Percentiles rank a stretch among this genome's conserved stretches.
Evolutionary conservation across 1,140 invertebrate genomes (phyloP).

Genomic region (Leptinotarsa lineolata): DNA sequence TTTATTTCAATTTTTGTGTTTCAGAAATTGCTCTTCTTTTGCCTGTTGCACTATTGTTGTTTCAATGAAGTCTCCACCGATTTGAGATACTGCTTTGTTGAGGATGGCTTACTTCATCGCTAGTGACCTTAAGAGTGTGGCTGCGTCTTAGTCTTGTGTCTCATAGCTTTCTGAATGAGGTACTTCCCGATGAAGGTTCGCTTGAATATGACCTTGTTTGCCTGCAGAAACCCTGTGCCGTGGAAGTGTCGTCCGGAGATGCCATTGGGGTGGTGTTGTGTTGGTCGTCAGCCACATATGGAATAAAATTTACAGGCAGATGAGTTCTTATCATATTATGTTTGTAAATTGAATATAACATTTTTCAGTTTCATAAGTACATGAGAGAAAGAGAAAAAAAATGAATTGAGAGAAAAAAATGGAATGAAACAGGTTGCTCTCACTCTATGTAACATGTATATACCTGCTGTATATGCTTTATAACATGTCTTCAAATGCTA

Average conservation of each 20-base stretch:
- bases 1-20: background rate
- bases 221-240: too few relatives aligned
- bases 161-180: too few relatives aligned
- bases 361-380: background rate
- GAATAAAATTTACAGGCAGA: background rate
- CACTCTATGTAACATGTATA: too few relatives aligned
- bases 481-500: too few relatives aligned
- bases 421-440: too few relatives aligned
- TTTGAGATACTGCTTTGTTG: background rate
- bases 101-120: background rate
- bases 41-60: background rate
- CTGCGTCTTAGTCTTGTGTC: too few relatives aligned
- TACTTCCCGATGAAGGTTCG: too few relatives aligned
- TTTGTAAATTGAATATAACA: background rate
- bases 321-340: background rate
- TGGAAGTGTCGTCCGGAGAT: background rate
- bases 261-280: background rate
- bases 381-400: too few relatives aligned
- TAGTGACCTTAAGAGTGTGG: too few relatives aligned
- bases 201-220: too few relatives aligned
- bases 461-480: too few relatives aligned
- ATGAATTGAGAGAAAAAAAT: too few relatives aligned
- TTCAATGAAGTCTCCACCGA: background rate
- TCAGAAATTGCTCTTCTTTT: background rate
- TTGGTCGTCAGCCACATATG: background rate